A percentile compares a stretch with the other conserved stretches of the same genome.
phyloP scores from a whole-genome alignment of 1,140 invertebrate genomes.

The Neelides sp. region DNA sequence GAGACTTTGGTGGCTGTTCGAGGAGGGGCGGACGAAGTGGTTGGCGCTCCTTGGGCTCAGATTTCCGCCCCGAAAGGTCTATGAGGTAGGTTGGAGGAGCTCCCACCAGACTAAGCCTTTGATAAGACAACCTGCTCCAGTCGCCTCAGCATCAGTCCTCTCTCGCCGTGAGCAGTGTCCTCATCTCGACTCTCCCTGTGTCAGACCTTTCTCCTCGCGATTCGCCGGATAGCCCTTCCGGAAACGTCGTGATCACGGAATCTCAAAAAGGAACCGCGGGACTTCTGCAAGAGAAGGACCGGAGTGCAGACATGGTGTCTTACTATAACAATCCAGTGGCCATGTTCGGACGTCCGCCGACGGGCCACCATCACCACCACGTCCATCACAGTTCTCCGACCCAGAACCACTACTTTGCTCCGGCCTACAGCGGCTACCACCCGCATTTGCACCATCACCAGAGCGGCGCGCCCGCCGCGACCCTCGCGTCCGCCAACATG shows the following conservation, averaged over 20 bases:
- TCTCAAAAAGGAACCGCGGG: too few relatives aligned
- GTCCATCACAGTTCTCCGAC: constrained; percentile 26
- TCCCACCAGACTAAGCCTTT: constrained; percentile 2
- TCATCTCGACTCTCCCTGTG: too few relatives aligned
- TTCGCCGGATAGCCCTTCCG: too few relatives aligned
- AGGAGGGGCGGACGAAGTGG: background rate
- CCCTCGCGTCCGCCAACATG: background rate
- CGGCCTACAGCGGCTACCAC: constrained; percentile 19
- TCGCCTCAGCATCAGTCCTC: constrained; percentile 3
- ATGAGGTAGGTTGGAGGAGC: background rate
- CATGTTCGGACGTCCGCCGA: constrained; percentile 30
- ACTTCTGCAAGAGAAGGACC: too few relatives aligned
- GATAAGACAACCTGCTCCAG: constrained; percentile 9
- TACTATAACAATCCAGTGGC: constrained; percentile 24
- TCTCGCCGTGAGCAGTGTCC: background rate
- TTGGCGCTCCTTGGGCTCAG: constrained; percentile 5
- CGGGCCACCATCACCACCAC: constrained; percentile 24
- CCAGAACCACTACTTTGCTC: constrained; percentile 27
- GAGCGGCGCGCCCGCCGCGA: constrained; percentile 1
- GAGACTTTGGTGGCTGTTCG: background rate
- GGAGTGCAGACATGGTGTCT: constrained; percentile 15
- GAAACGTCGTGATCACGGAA: too few relatives aligned
- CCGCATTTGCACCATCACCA: constrained; percentile 24
- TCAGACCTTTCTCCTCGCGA: too few relatives aligned
- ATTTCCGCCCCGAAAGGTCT: constrained; percentile 5